A percentile compares a stretch with the other conserved stretches of the same genome.
These are phyloP conservation scores for Brachypalpus laphriformis DNA, from an alignment of 2,888 invertebrate genomes.

Conservation along the genomic window DNA sequence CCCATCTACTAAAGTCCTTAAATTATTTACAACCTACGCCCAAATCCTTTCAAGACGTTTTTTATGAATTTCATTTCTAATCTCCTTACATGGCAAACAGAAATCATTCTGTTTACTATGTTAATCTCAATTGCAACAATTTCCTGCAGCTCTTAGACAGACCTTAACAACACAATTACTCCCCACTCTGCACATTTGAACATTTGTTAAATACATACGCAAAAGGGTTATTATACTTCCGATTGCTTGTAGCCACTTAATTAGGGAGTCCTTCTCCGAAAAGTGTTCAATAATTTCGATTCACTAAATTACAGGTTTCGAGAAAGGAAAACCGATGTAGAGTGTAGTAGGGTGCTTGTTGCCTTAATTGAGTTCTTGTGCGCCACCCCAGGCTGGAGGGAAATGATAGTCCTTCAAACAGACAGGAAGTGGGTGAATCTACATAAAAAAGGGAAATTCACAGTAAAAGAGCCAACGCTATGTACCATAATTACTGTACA, in stretches of 20 bases:
- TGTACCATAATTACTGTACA: slow-evolving; percentile 32
- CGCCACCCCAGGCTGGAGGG: not conserved
- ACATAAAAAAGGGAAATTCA: not conserved
- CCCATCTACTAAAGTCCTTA: too few species aligned
- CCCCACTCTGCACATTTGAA: not conserved
- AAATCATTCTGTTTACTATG: not conserved
- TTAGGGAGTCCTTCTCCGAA: slow-evolving; percentile 27
- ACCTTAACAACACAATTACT: not conserved
- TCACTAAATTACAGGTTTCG: slow-evolving; percentile 34
- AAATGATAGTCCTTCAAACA: slow-evolving; percentile 16
- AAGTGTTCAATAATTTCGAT: slow-evolving; percentile 42
- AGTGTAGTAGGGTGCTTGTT: not conserved
- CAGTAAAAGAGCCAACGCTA: not conserved
- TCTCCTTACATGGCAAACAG: not conserved
- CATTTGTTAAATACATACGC: slow-evolving; percentile 16
- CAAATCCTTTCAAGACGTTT: not conserved
- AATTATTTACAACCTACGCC: too few species aligned
- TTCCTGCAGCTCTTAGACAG: not conserved
- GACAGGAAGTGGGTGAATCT: not conserved
- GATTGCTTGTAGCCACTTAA: slow-evolving; percentile 31
- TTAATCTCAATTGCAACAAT: not conserved
- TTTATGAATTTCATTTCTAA: not conserved
- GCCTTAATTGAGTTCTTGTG: slow-evolving; percentile 39
- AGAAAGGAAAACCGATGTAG: not conserved
- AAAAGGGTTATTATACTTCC: slow-evolving; percentile 36